Conservation (phyloP, 1,140 invertebrate genomes). For the Caenorhabditis brenneri region DNA sequence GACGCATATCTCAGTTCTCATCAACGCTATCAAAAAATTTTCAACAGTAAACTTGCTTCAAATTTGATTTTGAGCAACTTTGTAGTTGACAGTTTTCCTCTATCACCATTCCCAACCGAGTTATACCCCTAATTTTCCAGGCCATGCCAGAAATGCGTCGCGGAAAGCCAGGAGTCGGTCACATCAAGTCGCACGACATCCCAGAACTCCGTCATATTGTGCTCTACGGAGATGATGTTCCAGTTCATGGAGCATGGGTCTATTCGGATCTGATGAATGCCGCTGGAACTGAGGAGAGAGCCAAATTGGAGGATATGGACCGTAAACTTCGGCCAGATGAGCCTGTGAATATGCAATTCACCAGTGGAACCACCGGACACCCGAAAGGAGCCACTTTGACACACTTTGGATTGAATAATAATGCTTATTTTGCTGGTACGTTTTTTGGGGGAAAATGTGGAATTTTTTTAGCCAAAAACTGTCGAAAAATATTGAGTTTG, state of each 20-base stretch:
- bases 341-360: slow-evolving; percentile 61
- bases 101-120: too few species aligned
- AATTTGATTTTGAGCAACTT: too few species aligned
- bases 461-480: not conserved
- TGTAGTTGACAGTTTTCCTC: too few species aligned
- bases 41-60: too few species aligned
- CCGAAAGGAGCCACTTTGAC: slow-evolving; percentile 86
- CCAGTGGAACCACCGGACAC: slow-evolving; percentile 80
- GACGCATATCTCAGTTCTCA: too few species aligned
- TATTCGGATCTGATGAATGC: slow-evolving; percentile 54
- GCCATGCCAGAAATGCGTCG: slow-evolving; percentile 47
- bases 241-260: slow-evolving; percentile 54
- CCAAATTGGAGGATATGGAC: slow-evolving; percentile 71
- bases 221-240: slow-evolving; percentile 54
- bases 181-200: slow-evolving; percentile 44
- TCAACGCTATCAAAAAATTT: too few species aligned
- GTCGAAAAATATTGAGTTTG: not conserved
- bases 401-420: slow-evolving; percentile 85
- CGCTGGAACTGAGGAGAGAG: slow-evolving; percentile 70
- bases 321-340: slow-evolving; percentile 70
- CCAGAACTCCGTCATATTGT: slow-evolving; percentile 62
- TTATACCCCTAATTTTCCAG: too few species aligned
- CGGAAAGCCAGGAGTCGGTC: slow-evolving; percentile 52
- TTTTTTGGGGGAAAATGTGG: slow-evolving; percentile 73
- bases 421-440: slow-evolving; percentile 79